Evolutionary conservation across 2,888 invertebrate genomes (phyloP).

Genomic region (Keiferia lycopersicella): DNA sequence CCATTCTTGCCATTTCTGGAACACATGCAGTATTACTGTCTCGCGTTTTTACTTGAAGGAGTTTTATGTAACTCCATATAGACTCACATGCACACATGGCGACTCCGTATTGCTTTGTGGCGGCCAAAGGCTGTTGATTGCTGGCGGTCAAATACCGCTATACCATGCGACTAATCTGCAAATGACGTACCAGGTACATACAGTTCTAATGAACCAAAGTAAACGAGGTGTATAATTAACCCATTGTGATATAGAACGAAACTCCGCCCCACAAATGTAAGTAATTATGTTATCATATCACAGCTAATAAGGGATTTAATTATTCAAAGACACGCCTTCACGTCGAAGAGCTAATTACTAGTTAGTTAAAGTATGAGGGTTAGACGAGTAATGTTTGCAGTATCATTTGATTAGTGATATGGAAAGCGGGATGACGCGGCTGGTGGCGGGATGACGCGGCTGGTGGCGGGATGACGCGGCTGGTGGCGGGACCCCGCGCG

Average conservation of each 20-base stretch:
- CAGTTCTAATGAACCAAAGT: too few species aligned
- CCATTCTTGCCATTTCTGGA: too few species aligned
- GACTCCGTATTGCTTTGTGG: too few species aligned
- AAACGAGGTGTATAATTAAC: conserved; percentile 4
- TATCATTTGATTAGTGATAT: neutral
- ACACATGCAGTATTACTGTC: too few species aligned
- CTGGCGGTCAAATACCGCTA: neutral
- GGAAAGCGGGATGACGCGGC: neutral
- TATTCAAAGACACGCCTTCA: neutral
- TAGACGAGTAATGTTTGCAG: conserved; percentile 4
- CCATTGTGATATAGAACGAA: neutral
- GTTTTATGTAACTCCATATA: too few species aligned
- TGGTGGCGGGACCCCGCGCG: conserved; percentile 37
- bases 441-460: neutral
- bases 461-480: neutral
- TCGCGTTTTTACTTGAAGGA: too few species aligned
- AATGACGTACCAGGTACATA: neutral
- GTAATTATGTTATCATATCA: conserved; percentile 2
- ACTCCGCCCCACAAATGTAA: neutral
- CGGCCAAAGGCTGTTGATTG: too few species aligned
- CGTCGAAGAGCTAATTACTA: neutral
- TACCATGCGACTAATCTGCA: neutral
- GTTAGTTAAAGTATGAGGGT: neutral
- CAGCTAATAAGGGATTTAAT: neutral
- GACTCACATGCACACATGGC: too few species aligned